Percentiles rank a stretch among this genome's conserved stretches.
phyloP scores from a whole-genome alignment of 2,888 invertebrate species.

The Rhingia rostrata region DNA sequence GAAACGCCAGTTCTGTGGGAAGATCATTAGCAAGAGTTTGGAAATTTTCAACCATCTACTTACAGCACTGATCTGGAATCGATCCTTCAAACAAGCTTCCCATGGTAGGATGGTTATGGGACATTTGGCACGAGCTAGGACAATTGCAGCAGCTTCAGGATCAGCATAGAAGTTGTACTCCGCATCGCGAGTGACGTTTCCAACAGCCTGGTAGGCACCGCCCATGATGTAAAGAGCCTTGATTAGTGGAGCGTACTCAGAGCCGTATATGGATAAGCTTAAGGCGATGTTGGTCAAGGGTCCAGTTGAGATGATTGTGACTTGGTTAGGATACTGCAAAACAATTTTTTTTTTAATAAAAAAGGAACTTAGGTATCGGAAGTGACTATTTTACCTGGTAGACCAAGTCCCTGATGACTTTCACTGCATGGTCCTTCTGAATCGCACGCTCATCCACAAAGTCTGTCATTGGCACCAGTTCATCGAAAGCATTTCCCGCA shows the following conservation, averaged over 20 bases:
- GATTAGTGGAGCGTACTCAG: conserved; percentile 85
- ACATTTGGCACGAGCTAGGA: conserved; percentile 85
- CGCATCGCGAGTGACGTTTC: conserved; percentile 86
- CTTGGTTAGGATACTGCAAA: conserved; percentile 83
- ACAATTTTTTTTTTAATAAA: neutral
- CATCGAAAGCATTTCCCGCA: too few species aligned
- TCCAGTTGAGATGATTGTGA: conserved; percentile 88
- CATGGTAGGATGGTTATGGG: conserved; percentile 87
- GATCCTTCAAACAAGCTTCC: conserved; percentile 85
- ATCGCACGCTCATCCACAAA: neutral
- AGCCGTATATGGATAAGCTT: conserved; percentile 87
- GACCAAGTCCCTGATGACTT: conserved; percentile 85
- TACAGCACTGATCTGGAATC: conserved; percentile 80
- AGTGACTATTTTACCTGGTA: conserved; percentile 82
- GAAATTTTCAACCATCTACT: conserved; percentile 45
- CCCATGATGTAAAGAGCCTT: conserved; percentile 90
- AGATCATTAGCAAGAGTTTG: neutral
- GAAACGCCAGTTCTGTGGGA: conserved; percentile 84
- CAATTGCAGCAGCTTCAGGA: conserved; percentile 90
- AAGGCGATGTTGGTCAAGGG: conserved; percentile 92
- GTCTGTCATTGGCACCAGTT: too few species aligned
- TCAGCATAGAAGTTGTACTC: conserved; percentile 91
- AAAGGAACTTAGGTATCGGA: neutral
- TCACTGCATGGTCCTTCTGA: conserved; percentile 84
- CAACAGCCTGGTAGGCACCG: conserved; percentile 88